Conservation (phyloP, 1,140 invertebrate genomes). For the Reticulitermes speratus region DNA sequence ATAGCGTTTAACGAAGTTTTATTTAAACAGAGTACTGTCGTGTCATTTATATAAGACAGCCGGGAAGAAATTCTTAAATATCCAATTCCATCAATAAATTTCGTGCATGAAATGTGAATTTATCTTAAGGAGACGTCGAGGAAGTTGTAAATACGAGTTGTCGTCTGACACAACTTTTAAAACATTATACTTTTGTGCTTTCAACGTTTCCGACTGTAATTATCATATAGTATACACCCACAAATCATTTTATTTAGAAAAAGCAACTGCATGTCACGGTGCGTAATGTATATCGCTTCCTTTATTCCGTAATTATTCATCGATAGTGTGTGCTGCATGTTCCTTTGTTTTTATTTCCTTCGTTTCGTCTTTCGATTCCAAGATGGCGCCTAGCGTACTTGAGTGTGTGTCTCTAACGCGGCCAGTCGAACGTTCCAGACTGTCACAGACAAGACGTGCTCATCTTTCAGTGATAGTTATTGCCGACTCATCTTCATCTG, state of each 20-base stretch:
- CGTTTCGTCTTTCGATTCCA: neutral
- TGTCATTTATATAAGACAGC: too few relatives aligned
- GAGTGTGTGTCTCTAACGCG: neutral
- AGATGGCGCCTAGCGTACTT: neutral
- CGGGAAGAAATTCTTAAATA: too few relatives aligned
- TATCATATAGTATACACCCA: neutral
- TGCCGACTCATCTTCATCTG: slow-evolving; percentile 3
- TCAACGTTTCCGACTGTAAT: neutral
- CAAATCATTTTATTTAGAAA: neutral
- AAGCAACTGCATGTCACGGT: neutral
- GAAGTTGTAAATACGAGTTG: too few relatives aligned
- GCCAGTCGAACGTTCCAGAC: slow-evolving; percentile 5
- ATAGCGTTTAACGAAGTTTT: too few relatives aligned
- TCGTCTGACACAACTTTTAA: too few relatives aligned
- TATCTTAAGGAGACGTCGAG: too few relatives aligned
- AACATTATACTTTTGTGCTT: too few relatives aligned
- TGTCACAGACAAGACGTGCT: neutral
- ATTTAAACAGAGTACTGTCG: too few relatives aligned
- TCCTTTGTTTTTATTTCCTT: neutral
- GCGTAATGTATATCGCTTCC: neutral
- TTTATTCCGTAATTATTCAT: neutral
- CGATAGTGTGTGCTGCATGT: neutral
- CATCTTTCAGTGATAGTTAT: neutral
- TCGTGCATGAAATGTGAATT: too few relatives aligned
- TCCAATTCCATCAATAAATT: too few relatives aligned